Conservation (phyloP, 2,113 vertebrate genomes). For the Heteronetta atricapilla region DNA sequence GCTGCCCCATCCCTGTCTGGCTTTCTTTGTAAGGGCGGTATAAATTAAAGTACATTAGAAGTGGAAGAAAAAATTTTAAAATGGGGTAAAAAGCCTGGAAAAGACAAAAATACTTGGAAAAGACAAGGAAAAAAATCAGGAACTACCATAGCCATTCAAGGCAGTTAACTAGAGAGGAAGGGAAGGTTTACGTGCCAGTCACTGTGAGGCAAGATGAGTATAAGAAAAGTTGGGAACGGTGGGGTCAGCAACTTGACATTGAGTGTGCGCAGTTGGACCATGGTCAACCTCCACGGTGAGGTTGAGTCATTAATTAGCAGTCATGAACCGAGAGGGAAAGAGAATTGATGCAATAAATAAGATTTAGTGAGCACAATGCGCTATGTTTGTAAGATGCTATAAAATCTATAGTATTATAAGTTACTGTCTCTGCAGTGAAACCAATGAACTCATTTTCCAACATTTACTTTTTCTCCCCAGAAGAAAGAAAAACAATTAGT, state of each 20-base stretch:
- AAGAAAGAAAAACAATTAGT: constrained; percentile 24
- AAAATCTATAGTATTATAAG: constrained; percentile 36
- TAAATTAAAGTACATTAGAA: neutral
- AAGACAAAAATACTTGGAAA: neutral
- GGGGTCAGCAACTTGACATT: constrained; percentile 14
- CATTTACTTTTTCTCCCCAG: neutral
- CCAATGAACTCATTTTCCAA: constrained; percentile 33
- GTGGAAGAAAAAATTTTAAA: neutral
- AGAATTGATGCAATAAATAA: constrained; percentile 40
- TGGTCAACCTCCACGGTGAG: neutral
- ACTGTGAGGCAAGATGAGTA: neutral
- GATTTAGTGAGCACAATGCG: neutral
- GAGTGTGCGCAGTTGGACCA: neutral
- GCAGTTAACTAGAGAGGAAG: neutral
- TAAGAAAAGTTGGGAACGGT: neutral
- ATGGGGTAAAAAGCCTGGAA: neutral
- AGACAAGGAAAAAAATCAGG: neutral
- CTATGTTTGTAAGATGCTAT: constrained; percentile 30
- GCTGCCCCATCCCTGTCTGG: neutral
- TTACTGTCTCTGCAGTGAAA: neutral
- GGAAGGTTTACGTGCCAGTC: neutral
- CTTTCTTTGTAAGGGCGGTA: neutral
- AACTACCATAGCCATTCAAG: neutral
- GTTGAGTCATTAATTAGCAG: constrained; percentile 41
- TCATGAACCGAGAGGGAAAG: neutral